These are phyloP conservation scores for Picus viridis DNA, from an alignment of 2,797 vertebrate genomes.

Conservation along the genomic window DNA sequence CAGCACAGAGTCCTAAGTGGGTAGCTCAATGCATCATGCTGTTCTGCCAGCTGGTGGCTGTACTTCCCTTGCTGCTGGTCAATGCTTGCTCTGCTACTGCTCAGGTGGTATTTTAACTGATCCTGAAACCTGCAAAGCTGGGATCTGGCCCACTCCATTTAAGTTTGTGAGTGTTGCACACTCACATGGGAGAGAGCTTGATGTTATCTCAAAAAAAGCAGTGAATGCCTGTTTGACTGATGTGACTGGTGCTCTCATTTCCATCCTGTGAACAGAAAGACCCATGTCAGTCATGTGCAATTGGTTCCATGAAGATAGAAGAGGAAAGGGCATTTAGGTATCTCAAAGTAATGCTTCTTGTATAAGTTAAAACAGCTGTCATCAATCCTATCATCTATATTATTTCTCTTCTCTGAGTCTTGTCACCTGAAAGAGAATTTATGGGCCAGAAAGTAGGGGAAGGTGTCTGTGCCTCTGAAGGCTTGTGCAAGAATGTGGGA, in stretches of 20 bases:
- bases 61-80: not conserved
- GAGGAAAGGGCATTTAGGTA: not conserved
- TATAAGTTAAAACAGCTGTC: not conserved
- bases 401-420: not conserved
- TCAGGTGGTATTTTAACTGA: not conserved
- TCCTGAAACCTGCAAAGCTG: not conserved
- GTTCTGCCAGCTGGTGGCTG: constrained; percentile 5
- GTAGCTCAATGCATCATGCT: rapidly evolving
- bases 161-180: not conserved
- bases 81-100: not conserved
- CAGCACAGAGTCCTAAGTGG: not conserved
- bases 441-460: not conserved
- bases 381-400: not conserved
- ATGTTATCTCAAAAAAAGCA: not conserved
- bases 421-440: not conserved
- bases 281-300: rapidly evolving
- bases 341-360: not conserved
- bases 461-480: not conserved
- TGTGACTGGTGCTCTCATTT: not conserved
- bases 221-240: not conserved
- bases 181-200: rapidly evolving
- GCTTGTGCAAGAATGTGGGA: not conserved
- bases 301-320: not conserved
- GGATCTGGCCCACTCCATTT: not conserved
- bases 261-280: not conserved